Evolutionary conservation across 2,888 invertebrate species (phyloP).

Genomic region (Eulithis testata): DNA sequence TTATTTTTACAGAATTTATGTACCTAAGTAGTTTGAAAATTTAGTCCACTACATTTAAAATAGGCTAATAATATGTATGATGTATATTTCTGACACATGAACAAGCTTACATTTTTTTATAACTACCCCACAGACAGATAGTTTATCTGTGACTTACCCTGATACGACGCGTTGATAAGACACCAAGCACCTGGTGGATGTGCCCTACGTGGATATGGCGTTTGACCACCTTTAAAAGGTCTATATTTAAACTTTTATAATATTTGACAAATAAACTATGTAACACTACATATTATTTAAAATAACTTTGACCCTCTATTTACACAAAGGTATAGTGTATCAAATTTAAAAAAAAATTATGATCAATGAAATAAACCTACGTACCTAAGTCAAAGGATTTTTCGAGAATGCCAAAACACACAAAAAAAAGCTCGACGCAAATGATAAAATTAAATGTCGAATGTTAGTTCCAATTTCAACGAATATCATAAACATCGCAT

Average conservation of each 20-base stretch:
- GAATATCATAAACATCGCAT: conserved; percentile 3
- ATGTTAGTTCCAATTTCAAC: not conserved
- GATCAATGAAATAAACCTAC: no score
- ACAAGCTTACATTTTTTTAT: not conserved
- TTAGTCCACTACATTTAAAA: no score
- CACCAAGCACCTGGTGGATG: conserved; percentile 8
- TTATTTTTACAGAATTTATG: no score
- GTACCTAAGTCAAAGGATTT: no score
- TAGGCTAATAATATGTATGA: no score
- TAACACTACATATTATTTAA: not conserved
- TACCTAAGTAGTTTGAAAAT: no score
- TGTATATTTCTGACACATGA: not conserved
- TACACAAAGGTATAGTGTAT: no score
- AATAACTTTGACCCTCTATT: not conserved
- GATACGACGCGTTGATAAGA: conserved; percentile 9
- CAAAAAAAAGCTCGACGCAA: not conserved
- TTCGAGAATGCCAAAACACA: not conserved
- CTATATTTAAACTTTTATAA: conserved; percentile 7
- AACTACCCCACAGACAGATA: no score
- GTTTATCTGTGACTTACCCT: not conserved
- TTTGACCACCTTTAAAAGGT: conserved; percentile 16
- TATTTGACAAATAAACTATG: not conserved
- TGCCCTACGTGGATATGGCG: not conserved
- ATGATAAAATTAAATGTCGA: no score
- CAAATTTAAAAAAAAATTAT: no score